phyloP scores from a whole-genome alignment of 2,797 vertebrate species.

The Sphaeramia orbicularis region DNA sequence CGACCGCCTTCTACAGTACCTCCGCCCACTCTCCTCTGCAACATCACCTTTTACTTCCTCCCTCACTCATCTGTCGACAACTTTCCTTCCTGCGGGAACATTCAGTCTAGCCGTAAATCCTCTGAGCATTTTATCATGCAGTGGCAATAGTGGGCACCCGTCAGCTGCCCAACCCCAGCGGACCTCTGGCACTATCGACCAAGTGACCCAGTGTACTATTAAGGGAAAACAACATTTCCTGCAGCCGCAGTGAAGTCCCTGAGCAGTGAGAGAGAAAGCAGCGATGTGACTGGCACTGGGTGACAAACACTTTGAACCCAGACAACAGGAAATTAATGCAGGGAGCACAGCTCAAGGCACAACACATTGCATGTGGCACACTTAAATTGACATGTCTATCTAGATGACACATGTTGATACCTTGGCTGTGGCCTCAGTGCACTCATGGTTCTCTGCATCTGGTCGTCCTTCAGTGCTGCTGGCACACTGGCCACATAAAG shows the following conservation, averaged over 20 bases:
- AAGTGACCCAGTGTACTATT: conserved; percentile 81
- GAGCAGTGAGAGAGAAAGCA: conserved; percentile 53
- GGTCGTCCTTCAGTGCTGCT: conserved; percentile 62
- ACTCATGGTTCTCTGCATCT: conserved; percentile 65
- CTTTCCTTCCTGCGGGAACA: conserved; percentile 29
- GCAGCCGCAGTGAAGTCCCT: conserved; percentile 57
- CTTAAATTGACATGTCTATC: conserved; percentile 81
- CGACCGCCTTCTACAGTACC: conserved; percentile 16
- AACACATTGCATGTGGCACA: conserved; percentile 62
- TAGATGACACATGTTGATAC: conserved; percentile 80
- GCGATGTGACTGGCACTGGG: conserved; percentile 79
- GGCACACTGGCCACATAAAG: conserved; percentile 66
- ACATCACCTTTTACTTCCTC: conserved; percentile 43
- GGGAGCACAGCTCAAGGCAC: conserved; percentile 73
- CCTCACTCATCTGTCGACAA: conserved; percentile 35
- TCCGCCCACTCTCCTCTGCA: conserved; percentile 43
- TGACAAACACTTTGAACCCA: conserved; percentile 84
- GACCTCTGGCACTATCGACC: conserved; percentile 75
- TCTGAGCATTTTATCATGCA: conserved; percentile 67
- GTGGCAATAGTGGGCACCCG: conserved; percentile 56
- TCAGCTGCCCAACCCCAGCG: conserved; percentile 70
- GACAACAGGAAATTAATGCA: conserved; percentile 84
- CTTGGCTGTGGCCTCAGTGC: conserved; percentile 53
- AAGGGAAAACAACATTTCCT: conserved; percentile 78
- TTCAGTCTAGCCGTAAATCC: conserved; percentile 52